phyloP scores from a whole-genome alignment of 2,888 invertebrate genomes.

The Oxycera nigricornis region DNA sequence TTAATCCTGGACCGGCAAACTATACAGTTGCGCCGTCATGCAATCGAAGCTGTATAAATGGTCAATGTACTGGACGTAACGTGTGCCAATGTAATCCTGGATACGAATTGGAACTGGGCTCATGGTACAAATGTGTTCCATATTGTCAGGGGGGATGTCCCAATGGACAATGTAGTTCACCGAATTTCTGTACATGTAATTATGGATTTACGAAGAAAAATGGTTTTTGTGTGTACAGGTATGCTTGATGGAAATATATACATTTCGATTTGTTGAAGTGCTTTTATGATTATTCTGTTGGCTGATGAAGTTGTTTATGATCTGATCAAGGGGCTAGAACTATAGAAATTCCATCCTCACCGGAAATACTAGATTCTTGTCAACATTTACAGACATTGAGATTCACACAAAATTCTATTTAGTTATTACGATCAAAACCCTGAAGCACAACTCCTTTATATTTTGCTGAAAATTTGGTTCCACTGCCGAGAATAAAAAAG shows the following conservation, averaged over 20 bases:
- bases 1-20: neutral
- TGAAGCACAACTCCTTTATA: too few relatives aligned
- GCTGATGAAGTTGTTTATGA: too few relatives aligned
- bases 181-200: conserved; percentile 73
- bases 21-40: neutral
- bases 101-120: conserved; percentile 53
- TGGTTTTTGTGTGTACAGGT: conserved; percentile 33
- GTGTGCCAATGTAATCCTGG: conserved; percentile 48
- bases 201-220: conserved; percentile 63
- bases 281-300: too few relatives aligned
- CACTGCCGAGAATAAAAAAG: too few relatives aligned
- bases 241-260: conserved; percentile 7
- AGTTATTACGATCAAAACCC: too few relatives aligned
- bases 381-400: too few relatives aligned
- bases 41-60: conserved; percentile 23
- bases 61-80: conserved; percentile 62
- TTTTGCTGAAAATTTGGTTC: too few relatives aligned
- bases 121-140: conserved; percentile 60
- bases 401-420: too few relatives aligned
- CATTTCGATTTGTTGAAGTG: too few relatives aligned
- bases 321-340: too few relatives aligned
- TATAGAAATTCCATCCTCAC: too few relatives aligned
- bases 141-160: conserved; percentile 64
- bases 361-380: too few relatives aligned
- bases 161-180: conserved; percentile 72